phyloP scores from a whole-genome alignment of 1,140 invertebrate genomes.

The Ceratina australensis region DNA sequence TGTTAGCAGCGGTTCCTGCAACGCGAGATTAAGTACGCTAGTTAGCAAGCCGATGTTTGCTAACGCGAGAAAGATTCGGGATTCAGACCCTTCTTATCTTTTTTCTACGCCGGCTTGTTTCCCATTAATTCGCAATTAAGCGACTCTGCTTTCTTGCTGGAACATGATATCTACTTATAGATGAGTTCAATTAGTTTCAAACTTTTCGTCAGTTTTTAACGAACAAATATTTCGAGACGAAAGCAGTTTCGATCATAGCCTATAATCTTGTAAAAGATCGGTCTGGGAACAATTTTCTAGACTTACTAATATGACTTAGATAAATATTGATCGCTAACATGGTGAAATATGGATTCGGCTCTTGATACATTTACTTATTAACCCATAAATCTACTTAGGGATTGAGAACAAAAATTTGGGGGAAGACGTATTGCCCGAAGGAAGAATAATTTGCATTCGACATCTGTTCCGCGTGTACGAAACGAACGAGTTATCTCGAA shows the following conservation, averaged over 20 bases:
- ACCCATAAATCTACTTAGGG: too few species aligned
- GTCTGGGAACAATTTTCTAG: too few species aligned
- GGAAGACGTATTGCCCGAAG: not conserved
- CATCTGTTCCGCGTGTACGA: not conserved
- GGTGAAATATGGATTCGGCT: too few species aligned
- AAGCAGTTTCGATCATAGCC: too few species aligned
- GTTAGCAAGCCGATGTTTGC: constrained; percentile 63
- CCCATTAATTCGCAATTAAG: constrained; percentile 60
- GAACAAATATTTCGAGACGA: too few species aligned
- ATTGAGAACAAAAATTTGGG: too few species aligned
- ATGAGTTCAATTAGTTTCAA: too few species aligned
- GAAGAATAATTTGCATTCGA: not conserved
- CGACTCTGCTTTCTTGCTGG: not conserved
- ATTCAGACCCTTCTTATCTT: constrained; percentile 48
- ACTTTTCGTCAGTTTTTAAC: too few species aligned
- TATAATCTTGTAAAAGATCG: too few species aligned
- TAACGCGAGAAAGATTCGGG: constrained; percentile 66
- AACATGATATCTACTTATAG: not conserved
- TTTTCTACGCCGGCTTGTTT: constrained; percentile 46
- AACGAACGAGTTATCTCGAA: constrained; percentile 45
- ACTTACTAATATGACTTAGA: too few species aligned
- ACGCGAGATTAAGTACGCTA: constrained; percentile 67
- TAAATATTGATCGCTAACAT: too few species aligned
- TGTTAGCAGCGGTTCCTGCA: constrained; percentile 55
- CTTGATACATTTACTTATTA: too few species aligned